Evolutionary conservation across 2,113 vertebrate genomes (phyloP), one percentile per base, ranked within the genome.

Genomic region (Chascanopsetta lugubris): DNA sequence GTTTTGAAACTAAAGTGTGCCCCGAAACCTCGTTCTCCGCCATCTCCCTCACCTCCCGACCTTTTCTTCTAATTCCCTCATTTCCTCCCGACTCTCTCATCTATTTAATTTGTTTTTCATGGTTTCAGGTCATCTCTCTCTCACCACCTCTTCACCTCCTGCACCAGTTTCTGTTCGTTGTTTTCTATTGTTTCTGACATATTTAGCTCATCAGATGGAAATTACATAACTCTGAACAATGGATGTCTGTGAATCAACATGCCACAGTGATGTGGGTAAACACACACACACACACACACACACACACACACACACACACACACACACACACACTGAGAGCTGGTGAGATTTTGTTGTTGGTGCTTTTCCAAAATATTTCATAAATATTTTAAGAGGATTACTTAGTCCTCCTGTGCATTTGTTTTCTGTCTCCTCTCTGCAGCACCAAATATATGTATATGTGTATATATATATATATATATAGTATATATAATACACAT

Each of bases 141-240:
- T 63, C 34, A 36, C 15, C 59, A 18, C 24, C 6, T 0, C 45
- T 61, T 61, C 46, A 34, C 32, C 55, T 51, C 30, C 29, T 2
- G 3, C 6, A 5, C 24, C 38, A 17, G 25, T 43, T 20, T 69
- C 36, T 55, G 18, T 29, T 77, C 30, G n/a, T 53, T 50, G 21
- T 65, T 58, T 73, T 61, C 57, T 63, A 61, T 85, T 56, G 46
- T 42, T 69, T 71, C 46, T 78, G 81, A 80, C 49, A 4, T 61
- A 81, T 72, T 85, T 71, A 78, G 85, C 78, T 80, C 70, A 87
- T 76, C 65, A 48, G 49, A 77, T 63, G 62, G 46, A 65, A 61
- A 74, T 81, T 75, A 72, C 50, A 58, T 82, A 80, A 82, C 42
- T n/a, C 69, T 27, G 59, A 82, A 81, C 56, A 82, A 57, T 68